Evolutionary conservation across 1,140 invertebrate genomes (phyloP).

Genomic region (Nixonia krombeini): DNA sequence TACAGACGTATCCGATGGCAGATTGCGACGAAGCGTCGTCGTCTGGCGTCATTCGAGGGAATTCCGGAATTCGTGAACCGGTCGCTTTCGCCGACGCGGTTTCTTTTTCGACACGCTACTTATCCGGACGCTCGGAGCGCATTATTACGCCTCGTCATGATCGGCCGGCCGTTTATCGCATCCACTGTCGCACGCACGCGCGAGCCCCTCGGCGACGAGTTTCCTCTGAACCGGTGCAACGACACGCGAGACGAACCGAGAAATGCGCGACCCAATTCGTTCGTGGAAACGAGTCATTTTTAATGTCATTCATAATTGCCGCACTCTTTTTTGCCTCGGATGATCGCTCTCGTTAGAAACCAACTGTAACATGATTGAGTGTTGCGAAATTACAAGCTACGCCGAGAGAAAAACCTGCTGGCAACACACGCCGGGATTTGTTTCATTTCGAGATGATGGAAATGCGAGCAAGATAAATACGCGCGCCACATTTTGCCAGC

Average conservation of each 20-base stretch:
- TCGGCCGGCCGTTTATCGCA: conserved; percentile 10
- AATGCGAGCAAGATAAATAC: no score
- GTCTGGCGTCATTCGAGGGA: conserved; percentile 1
- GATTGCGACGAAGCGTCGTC: neutral
- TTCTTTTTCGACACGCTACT: conserved; percentile 3
- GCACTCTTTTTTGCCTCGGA: no score
- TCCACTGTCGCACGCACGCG: neutral
- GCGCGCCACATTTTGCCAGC: no score
- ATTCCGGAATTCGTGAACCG: conserved; percentile 9
- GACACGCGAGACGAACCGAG: no score
- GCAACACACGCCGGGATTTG: no score
- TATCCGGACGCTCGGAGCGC: conserved; percentile 22
- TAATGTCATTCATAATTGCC: conserved; percentile 25
- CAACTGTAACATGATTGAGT: no score
- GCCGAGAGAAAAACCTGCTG: no score
- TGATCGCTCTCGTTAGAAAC: no score
- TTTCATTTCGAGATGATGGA: no score
- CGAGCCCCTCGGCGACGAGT: neutral
- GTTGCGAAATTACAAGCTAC: no score
- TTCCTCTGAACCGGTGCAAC: neutral
- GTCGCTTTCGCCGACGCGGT: neutral
- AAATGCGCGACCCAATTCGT: conserved; percentile 21
- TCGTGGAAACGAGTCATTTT: conserved; percentile 22
- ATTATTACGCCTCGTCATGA: conserved; percentile 47
- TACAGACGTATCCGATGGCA: neutral